Evolutionary conservation across 35 echinoderm and acorn worm species (phyloP).

Genomic region (Heliocidaris tuberculata): DNA sequence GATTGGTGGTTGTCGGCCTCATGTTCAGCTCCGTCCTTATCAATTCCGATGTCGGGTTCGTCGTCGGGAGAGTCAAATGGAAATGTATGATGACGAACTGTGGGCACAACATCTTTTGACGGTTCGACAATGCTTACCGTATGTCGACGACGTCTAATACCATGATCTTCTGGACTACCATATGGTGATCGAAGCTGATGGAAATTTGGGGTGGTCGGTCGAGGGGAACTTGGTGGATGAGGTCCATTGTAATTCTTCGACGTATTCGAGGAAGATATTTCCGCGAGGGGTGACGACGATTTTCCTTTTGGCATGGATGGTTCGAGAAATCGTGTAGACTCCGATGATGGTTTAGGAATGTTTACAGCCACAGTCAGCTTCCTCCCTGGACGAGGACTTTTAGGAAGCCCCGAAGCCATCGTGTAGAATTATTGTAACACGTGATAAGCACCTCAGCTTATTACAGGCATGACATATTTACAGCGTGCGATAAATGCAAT

Average conservation of each 20-base stretch:
- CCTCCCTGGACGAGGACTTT: background rate
- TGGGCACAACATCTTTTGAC: background rate
- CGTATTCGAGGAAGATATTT: background rate
- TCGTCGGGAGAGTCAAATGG: background rate
- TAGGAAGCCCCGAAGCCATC: background rate
- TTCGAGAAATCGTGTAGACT: background rate
- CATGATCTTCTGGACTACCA: background rate
- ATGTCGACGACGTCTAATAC: background rate
- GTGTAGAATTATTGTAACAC: background rate
- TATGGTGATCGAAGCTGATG: background rate
- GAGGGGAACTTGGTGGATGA: background rate
- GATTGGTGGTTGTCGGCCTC: background rate
- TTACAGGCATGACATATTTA: background rate
- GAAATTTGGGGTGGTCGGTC: background rate
- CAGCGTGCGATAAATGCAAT: background rate
- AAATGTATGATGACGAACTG: background rate
- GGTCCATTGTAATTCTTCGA: background rate
- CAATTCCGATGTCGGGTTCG: background rate
- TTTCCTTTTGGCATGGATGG: background rate
- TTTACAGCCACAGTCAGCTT: background rate
- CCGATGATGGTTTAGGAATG: background rate
- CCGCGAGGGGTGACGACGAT: background rate
- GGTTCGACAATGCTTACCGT: background rate
- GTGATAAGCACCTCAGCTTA: background rate
- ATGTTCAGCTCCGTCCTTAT: background rate